These are phyloP conservation scores for Himalopsyche phryganea DNA, from an alignment of 1,140 invertebrate species.

Conservation along the genomic window DNA sequence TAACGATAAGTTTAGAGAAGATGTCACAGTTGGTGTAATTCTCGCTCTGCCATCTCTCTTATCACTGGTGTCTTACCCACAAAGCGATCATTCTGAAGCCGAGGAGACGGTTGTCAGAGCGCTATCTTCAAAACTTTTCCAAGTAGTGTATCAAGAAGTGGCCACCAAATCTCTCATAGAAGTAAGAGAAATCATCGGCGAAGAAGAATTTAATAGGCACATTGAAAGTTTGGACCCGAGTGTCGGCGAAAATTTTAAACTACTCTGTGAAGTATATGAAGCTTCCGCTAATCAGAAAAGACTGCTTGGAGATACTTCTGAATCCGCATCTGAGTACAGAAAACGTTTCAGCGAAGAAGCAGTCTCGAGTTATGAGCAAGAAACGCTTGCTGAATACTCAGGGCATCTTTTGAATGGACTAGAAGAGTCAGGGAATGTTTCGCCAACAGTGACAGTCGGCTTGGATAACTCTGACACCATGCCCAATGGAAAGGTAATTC, in stretches of 20 bases:
- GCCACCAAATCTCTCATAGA: slow-evolving; percentile 63
- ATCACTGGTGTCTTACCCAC: slow-evolving; percentile 48
- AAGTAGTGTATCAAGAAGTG: slow-evolving; percentile 65
- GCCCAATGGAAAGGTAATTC: slow-evolving; percentile 59
- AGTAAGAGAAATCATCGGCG: slow-evolving; percentile 62
- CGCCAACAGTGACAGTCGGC: slow-evolving; percentile 21
- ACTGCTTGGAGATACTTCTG: background rate
- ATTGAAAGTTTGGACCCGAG: slow-evolving; percentile 51
- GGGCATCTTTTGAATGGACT: background rate
- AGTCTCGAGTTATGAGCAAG: background rate
- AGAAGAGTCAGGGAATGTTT: background rate
- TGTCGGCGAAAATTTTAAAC: slow-evolving; percentile 61
- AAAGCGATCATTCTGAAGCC: slow-evolving; percentile 43
- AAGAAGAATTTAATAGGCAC: slow-evolving; percentile 58
- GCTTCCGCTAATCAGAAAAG: background rate
- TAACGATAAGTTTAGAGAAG: slow-evolving; percentile 55
- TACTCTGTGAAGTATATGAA: slow-evolving; percentile 62
- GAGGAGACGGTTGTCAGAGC: slow-evolving; percentile 53
- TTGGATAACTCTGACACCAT: slow-evolving; percentile 23
- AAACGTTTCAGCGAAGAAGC: slow-evolving; percentile 2
- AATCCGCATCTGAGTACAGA: background rate
- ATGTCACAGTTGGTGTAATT: slow-evolving; percentile 64
- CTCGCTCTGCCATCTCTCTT: slow-evolving; percentile 64
- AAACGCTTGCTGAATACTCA: background rate
- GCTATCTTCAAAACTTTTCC: slow-evolving; percentile 62